phyloP scores from a whole-genome alignment of 2,888 invertebrate genomes.

The Heteromyza rotundicornis region DNA sequence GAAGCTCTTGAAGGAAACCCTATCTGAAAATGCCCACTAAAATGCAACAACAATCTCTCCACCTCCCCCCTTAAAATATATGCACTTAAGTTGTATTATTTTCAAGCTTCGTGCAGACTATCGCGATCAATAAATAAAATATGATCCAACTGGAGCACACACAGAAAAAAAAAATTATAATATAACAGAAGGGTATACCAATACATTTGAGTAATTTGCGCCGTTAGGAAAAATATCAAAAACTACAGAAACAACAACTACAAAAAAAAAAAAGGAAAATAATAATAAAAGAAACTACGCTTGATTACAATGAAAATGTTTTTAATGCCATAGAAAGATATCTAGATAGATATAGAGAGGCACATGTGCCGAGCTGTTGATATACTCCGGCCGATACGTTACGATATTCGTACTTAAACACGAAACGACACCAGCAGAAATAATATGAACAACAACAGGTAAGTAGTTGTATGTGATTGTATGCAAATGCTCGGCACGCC shows the following conservation, averaged over 20 bases:
- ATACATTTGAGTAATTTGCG: conserved; percentile 57
- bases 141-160: conserved; percentile 52
- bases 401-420: conserved; percentile 14
- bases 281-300: conserved; percentile 53
- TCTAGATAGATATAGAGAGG: conserved; percentile 25
- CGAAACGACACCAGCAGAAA: conserved; percentile 3
- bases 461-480: neutral
- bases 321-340: conserved; percentile 34
- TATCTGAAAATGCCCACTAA: too few species aligned
- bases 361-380: conserved; percentile 24
- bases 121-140: conserved; percentile 62
- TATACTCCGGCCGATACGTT: conserved; percentile 24
- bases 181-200: conserved; percentile 22
- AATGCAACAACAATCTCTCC: too few species aligned
- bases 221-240: conserved; percentile 44
- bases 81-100: conserved; percentile 26
- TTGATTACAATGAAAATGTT: conserved; percentile 50
- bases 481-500: conserved; percentile 14
- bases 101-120: conserved; percentile 59
- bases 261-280: conserved; percentile 34
- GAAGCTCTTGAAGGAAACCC: too few species aligned
- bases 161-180: conserved; percentile 13
- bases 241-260: too few species aligned
- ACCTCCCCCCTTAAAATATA: too few species aligned
- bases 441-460: neutral